phyloP scores from a whole-genome alignment of 2,888 invertebrate species.

The Epinotia brunnichana region DNA sequence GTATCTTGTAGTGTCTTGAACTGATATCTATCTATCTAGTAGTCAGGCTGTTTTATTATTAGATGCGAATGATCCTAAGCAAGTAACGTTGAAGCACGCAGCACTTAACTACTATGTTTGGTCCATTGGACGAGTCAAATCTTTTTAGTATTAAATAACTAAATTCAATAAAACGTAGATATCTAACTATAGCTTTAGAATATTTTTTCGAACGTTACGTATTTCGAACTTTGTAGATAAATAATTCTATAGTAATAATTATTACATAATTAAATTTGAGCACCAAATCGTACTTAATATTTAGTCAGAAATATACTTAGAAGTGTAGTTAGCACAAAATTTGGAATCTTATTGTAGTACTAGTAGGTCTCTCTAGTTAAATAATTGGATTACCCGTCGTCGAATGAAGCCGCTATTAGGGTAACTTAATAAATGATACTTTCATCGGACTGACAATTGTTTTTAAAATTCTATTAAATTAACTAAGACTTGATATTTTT shows the following conservation, averaged over 20 bases:
- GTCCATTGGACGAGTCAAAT: constrained; percentile 46
- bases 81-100: not conserved
- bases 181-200: constrained; percentile 56
- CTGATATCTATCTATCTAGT: constrained; percentile 14
- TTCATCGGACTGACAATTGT: constrained; percentile 80
- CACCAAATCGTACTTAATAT: constrained; percentile 84
- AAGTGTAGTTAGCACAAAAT: constrained; percentile 66
- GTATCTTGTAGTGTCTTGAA: constrained; percentile 1
- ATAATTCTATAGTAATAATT: constrained; percentile 74
- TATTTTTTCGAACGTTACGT: constrained; percentile 67
- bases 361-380: constrained; percentile 56
- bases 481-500: constrained; percentile 76
- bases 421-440: constrained; percentile 61
- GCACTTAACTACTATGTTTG: not conserved
- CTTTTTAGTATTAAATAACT: constrained; percentile 52
- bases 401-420: constrained; percentile 66
- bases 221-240: constrained; percentile 78
- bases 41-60: constrained; percentile 31
- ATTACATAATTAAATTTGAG: constrained; percentile 81
- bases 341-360: constrained; percentile 63
- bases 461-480: constrained; percentile 74
- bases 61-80: constrained; percentile 17
- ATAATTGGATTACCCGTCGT: constrained; percentile 66
- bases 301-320: constrained; percentile 77
- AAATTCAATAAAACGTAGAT: constrained; percentile 51